These are phyloP conservation scores for Rhingia rostrata DNA, from an alignment of 2,888 invertebrate species.

Conservation along the genomic window DNA sequence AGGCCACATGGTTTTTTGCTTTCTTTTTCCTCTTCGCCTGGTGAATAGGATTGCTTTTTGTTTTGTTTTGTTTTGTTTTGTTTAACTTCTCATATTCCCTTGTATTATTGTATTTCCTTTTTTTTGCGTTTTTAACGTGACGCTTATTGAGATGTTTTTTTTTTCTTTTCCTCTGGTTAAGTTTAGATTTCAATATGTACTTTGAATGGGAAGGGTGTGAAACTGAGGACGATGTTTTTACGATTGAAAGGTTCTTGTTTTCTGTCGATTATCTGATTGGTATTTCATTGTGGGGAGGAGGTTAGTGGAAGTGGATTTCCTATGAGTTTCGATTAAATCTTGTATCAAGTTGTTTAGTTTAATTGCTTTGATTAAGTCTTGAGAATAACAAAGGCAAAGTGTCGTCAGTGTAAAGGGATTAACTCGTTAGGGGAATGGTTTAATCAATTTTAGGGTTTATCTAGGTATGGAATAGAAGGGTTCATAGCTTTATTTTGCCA, in stretches of 20 bases:
- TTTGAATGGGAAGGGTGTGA: slow-evolving; percentile 55
- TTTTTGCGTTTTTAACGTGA: slow-evolving; percentile 39
- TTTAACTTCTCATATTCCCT: slow-evolving; percentile 50
- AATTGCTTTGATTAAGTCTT: neutral
- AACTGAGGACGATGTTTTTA: slow-evolving; percentile 26
- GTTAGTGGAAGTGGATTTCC: slow-evolving; percentile 39
- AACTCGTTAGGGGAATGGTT: slow-evolving; percentile 3
- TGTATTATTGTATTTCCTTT: slow-evolving; percentile 11
- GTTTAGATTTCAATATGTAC: slow-evolving; percentile 40
- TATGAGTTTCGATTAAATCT: slow-evolving; percentile 65
- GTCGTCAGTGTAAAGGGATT: slow-evolving; percentile 5
- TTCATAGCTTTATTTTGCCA: too few species aligned
- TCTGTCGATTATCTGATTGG: slow-evolving; percentile 73
- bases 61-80: slow-evolving; percentile 26
- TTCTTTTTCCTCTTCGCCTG: slow-evolving; percentile 6
- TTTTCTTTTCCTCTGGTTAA: slow-evolving; percentile 30
- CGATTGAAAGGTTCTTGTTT: slow-evolving; percentile 54
- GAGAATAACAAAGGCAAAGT: slow-evolving; percentile 25
- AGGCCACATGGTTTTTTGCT: slow-evolving; percentile 35
- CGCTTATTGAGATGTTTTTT: slow-evolving; percentile 69
- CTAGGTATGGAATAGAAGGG: too few species aligned
- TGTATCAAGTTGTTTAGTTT: slow-evolving; percentile 11
- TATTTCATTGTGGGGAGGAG: slow-evolving; percentile 57
- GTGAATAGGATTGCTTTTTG: slow-evolving; percentile 18
- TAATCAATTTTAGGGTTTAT: neutral